Base-by-base conservation (phyloP, 2,888 invertebrate genomes). In the Orthosia gracilis region DNA sequence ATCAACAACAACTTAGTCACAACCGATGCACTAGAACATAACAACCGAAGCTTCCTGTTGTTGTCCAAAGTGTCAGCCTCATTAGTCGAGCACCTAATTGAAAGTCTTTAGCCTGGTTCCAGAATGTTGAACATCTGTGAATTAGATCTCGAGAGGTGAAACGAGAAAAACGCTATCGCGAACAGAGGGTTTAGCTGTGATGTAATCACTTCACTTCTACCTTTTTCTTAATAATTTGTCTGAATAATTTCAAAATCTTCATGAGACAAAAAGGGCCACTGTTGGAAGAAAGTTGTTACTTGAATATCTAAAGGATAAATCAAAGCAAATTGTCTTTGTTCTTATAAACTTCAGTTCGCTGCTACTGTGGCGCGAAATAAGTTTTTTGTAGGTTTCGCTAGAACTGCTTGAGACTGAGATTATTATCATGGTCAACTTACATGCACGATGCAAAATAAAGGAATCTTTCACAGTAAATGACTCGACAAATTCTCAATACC, bases 201-300 rank as follows among this genome's bases (percentile, higher is more conserved):
- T 73, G 73, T 64, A 50, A 18, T 17, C 76, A 58, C 66, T 74
- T 52, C 54, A 76, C 45, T 58, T 58, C 50, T 52, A 47, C 50
- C 50, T 31, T 57, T 76, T 75, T 26, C 45, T 52, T 18, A 18
- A 26, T 21, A 15, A 47, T 11, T 26, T 21, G 21, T 55, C 40
- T 57, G 61, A 45, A 65, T 65, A 11, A 17, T 65, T 68, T 55
- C 3, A 54, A 74, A 62, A 66, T 65, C 49, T 63, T 55, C 15
- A 23, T 23, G 54, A 13, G 15, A 21, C 23, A 15, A 15, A 23
- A 55, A 7, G 55, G 15, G 15, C 2, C 23, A 23, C 23, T 15
- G 50, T 18, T 50, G 18, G 18, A 9, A 21, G n/a, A n/a, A 11
- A 21, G 40, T 40, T 40, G 9, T 40, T 40, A 40, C 40, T 40